Conservation (phyloP, 2,888 invertebrate genomes). For the Metopia argyrocephala region DNA sequence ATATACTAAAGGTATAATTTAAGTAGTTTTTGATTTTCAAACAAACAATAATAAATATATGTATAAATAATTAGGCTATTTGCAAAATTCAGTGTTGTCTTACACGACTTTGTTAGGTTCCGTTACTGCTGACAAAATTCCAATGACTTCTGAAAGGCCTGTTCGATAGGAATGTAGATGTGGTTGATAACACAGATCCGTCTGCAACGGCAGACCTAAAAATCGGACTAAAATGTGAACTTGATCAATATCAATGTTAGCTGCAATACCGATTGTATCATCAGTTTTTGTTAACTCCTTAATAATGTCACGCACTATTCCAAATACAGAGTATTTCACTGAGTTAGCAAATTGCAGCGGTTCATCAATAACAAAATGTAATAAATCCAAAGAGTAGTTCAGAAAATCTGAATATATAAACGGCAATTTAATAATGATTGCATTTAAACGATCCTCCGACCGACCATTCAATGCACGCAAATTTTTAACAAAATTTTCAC, state of each 20-base stretch:
- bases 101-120: conserved; percentile 71
- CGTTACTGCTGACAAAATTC: conserved; percentile 73
- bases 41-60: no score
- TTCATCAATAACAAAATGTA: conserved; percentile 71
- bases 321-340: conserved; percentile 71
- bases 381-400: conserved; percentile 60
- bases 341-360: conserved; percentile 72
- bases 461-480: conserved; percentile 65
- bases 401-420: conserved; percentile 71
- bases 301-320: conserved; percentile 68
- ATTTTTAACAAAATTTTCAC: conserved; percentile 66
- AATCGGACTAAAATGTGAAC: conserved; percentile 73
- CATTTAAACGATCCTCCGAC: conserved; percentile 71
- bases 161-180: conserved; percentile 65
- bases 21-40: no score
- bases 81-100: conserved; percentile 62
- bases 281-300: conserved; percentile 40
- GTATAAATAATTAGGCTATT: no score
- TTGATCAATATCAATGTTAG: conserved; percentile 71
- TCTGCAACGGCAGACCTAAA: conserved; percentile 70
- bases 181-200: conserved; percentile 69
- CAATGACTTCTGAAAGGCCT: conserved; percentile 70
- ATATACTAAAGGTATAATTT: no score
- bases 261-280: neutral
- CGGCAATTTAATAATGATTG: conserved; percentile 70